Percentiles rank a stretch among this genome's conserved stretches.
Evolutionary conservation across 2,113 vertebrate species (phyloP).

Genomic region (Thamnaconus septentrionalis): DNA sequence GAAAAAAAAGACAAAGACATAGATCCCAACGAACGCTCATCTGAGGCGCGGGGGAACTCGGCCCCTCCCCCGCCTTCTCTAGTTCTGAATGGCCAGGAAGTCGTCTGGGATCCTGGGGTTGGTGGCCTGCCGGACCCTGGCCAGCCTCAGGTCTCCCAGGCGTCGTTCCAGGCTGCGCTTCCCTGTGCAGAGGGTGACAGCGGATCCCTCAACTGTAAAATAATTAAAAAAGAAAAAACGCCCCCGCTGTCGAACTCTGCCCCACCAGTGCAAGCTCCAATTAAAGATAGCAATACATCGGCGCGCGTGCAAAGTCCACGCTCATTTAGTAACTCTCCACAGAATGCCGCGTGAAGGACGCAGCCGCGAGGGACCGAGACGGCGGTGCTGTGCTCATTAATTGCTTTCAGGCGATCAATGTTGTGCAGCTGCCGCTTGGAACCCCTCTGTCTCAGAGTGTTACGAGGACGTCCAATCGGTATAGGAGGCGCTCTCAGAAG

Average conservation of each 20-base stretch:
- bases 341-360: too few species aligned
- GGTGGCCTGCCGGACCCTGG: conserved; percentile 63
- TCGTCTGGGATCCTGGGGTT: conserved; percentile 64
- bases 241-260: neutral
- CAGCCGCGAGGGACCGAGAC: too few species aligned
- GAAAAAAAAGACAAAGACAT: conserved; percentile 4
- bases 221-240: neutral
- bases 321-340: neutral
- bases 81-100: conserved; percentile 58
- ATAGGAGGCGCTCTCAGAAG: too few species aligned
- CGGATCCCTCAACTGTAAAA: neutral
- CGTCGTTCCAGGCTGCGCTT: conserved; percentile 57
- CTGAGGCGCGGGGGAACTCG: neutral
- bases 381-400: too few species aligned
- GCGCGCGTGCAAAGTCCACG: neutral
- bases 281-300: conserved; percentile 8
- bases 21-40: neutral
- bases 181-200: conserved; percentile 42
- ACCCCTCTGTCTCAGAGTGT: too few species aligned
- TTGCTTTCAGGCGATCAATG: too few species aligned
- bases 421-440: too few species aligned
- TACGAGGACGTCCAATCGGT: too few species aligned
- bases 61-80: neutral
- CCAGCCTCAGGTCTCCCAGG: conserved; percentile 63
- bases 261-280: neutral